Evolutionary conservation across 35 echinoderm and acorn worm genomes (phyloP).

Genomic region (Heliocidaris tuberculata): DNA sequence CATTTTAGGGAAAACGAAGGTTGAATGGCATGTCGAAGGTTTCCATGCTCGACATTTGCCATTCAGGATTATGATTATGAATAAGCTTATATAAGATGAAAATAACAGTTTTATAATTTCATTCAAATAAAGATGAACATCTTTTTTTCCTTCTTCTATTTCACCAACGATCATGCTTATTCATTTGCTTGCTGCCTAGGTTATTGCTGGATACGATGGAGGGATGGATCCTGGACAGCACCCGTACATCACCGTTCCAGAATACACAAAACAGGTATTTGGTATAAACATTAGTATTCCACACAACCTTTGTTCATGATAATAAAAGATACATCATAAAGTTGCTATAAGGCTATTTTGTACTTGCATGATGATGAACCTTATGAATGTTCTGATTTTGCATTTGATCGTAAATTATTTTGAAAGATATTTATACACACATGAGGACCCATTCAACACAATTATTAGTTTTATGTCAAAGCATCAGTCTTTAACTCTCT

Average conservation of each 20-base stretch:
- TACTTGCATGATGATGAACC: neutral
- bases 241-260: slow-evolving; percentile 53
- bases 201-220: slow-evolving; percentile 67
- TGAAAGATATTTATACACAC: neutral
- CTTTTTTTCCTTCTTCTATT: too few species aligned
- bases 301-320: too few species aligned
- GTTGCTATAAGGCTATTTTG: neutral
- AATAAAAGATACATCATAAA: too few species aligned
- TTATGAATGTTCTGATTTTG: too few species aligned
- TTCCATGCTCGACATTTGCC: too few species aligned
- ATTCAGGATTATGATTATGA: too few species aligned
- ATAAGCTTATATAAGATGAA: too few species aligned
- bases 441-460: neutral
- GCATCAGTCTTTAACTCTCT: neutral
- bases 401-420: neutral
- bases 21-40: too few species aligned
- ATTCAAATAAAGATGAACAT: too few species aligned
- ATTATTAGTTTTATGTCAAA: neutral
- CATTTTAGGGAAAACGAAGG: too few species aligned
- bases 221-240: slow-evolving; percentile 67
- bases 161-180: neutral
- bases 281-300: neutral
- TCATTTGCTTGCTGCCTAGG: neutral
- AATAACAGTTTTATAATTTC: too few species aligned
- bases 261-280: slow-evolving; percentile 74